Conservation (phyloP, 2,888 invertebrate species). For the Hermaeophaga mercurialis region DNA sequence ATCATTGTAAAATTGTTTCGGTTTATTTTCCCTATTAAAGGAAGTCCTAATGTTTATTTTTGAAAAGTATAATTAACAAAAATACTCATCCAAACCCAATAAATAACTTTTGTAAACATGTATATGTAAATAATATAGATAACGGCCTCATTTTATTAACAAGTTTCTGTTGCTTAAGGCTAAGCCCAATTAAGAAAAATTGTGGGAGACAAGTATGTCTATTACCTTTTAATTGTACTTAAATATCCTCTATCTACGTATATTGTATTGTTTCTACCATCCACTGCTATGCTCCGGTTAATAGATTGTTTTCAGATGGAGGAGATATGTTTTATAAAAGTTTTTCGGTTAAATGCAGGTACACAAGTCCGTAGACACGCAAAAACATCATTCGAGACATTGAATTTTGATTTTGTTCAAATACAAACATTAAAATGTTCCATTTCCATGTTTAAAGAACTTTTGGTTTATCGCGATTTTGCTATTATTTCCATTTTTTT, state of each 20-base stretch:
- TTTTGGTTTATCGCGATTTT: constrained; percentile 20
- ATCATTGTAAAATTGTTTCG: too few relatives aligned
- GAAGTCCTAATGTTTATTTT: too few relatives aligned
- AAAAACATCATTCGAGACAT: constrained; percentile 27
- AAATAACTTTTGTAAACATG: too few relatives aligned
- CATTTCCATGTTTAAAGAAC: constrained; percentile 20
- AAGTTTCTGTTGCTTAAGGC: neutral
- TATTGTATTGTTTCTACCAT: constrained; percentile 16
- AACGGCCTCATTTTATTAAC: neutral
- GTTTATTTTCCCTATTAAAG: too few relatives aligned
- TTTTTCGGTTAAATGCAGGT: constrained; percentile 28
- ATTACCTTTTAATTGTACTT: too few relatives aligned
- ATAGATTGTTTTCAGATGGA: constrained; percentile 26
- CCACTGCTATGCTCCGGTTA: constrained; percentile 20
- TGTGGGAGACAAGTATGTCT: neutral
- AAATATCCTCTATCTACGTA: neutral
- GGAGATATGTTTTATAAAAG: constrained; percentile 30
- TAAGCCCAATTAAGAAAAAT: neutral
- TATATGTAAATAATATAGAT: constrained; percentile 1
- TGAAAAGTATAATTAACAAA: too few relatives aligned
- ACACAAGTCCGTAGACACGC: constrained; percentile 31
- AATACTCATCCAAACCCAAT: too few relatives aligned
- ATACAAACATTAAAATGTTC: constrained; percentile 21
- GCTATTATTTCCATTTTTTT: constrained; percentile 16
- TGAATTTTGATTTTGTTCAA: constrained; percentile 17